Evolutionary conservation across 2,797 vertebrate genomes (phyloP), one percentile per base, ranked within the genome.

Genomic region (Hydrolagus colliei): DNA sequence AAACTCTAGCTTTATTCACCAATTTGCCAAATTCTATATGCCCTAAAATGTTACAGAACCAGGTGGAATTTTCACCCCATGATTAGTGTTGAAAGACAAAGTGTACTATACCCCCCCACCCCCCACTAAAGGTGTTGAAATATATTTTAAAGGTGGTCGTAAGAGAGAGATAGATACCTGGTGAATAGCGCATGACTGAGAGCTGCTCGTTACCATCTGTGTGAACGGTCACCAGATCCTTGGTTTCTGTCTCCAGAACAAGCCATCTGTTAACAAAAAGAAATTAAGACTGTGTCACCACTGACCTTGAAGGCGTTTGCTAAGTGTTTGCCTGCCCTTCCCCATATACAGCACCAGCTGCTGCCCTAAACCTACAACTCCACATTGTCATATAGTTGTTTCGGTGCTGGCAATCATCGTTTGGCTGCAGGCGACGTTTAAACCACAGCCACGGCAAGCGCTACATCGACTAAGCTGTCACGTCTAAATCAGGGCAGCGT

Each of bases 151-250:
- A 41, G 41, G 65, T 11, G 27, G 14, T 3, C 2, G 41, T 3
- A 52, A 52, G 41, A 52, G 41, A 52, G 41, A 52, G 41, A 6
- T n/a, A 87, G 72, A 5, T 86, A 99, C 98, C 98, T 95, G 97
- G 96, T 6, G 96, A 95, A 86, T 95, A 99, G 87, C 94, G 93
- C 94, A 99, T 96, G 52, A 97, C 97, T 0, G 98, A 99, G 88
- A 99, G 95, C 93, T 99, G 97, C 85, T 99, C 97, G 0, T 96
- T 99, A 74, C 98, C 98, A 87, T 99, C 98, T 72, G 98, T 99
- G 94, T 99, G 98, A 86, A 99, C 95, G 0, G 97, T 96, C 90
- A 99, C 97, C 88, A 99, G 90, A 92, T 98, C 98, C 91, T 98
- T 98, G 9, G 96, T 96, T 89, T 99, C 97, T 0, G 97, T 96